Percentiles rank a stretch among this genome's conserved stretches.
phyloP scores from a whole-genome alignment of 2,113 vertebrate species.

The Todiramphus saurophagus region DNA sequence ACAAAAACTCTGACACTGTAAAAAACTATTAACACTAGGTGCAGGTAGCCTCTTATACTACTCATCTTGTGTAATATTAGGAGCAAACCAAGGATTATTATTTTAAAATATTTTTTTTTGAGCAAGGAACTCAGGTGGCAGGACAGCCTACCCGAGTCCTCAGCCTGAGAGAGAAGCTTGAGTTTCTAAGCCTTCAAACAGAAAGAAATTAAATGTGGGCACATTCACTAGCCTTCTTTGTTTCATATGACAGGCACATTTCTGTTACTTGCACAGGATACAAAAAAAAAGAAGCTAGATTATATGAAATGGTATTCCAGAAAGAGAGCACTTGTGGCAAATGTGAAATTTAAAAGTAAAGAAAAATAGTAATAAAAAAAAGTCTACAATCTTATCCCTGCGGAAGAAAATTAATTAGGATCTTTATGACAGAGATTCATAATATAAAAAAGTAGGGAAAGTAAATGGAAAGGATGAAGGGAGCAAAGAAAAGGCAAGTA shows the following conservation, averaged over 20 bases:
- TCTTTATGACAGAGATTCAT: not conserved
- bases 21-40: not conserved
- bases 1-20: not conserved
- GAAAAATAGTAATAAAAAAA: not conserved
- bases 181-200: not conserved
- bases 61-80: not conserved
- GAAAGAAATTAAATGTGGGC: not conserved
- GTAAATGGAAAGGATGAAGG: not conserved
- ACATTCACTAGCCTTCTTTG: not conserved
- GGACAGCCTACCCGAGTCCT: rapidly evolving
- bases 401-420: not conserved
- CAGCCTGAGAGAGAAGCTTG: not conserved
- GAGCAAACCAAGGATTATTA: not conserved
- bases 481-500: not conserved
- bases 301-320: not conserved
- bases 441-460: not conserved
- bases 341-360: not conserved
- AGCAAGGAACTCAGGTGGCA: not conserved
- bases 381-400: not conserved
- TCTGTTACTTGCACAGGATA: not conserved
- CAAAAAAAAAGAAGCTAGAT: not conserved
- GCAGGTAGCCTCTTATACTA: not conserved
- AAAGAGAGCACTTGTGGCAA: not conserved
- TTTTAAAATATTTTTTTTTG: not conserved
- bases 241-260: not conserved